Evolutionary conservation across 2,113 vertebrate genomes (phyloP).

Genomic region (Apeltes quadracus): DNA sequence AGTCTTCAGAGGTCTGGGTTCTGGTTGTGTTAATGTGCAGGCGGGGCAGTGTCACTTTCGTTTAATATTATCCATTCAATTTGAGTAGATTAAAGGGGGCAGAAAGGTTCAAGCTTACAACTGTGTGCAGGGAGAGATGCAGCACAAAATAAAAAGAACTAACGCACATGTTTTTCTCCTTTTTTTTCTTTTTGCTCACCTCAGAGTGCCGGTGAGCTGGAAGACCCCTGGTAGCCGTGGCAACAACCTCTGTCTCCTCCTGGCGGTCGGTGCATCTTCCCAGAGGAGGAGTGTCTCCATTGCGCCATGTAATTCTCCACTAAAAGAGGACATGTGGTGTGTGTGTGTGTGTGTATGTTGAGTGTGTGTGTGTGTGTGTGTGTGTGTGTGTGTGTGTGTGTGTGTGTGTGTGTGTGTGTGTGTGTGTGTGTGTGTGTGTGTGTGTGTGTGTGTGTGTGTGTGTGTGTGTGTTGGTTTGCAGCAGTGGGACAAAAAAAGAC

Average conservation of each 20-base stretch:
- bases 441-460: constrained; percentile 41
- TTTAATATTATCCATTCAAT: constrained; percentile 27
- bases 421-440: constrained; percentile 51
- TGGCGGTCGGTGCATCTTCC: constrained; percentile 55
- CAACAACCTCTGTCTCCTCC: constrained; percentile 63
- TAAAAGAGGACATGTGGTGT: constrained; percentile 71
- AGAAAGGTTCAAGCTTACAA: constrained; percentile 18
- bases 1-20: constrained; percentile 63
- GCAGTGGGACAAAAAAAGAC: constrained; percentile 61
- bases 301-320: constrained; percentile 75
- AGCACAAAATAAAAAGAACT: background rate
- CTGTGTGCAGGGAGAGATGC: background rate
- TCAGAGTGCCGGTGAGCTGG: constrained; percentile 97
- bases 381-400: constrained; percentile 44
- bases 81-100: constrained; percentile 7
- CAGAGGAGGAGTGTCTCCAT: constrained; percentile 69
- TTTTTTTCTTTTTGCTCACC: constrained; percentile 75
- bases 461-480: constrained; percentile 52
- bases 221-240: constrained; percentile 96
- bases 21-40: constrained; percentile 34
- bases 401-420: constrained; percentile 41
- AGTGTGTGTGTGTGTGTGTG: too few species aligned
- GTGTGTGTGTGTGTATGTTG: constrained; percentile 46
- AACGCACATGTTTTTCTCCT: constrained; percentile 9
- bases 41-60: constrained; percentile 21